Evolutionary conservation across 92 coral and sea anemone genomes (phyloP), one percentile per base, ranked within the genome.

Genomic region (Porites lobata): DNA sequence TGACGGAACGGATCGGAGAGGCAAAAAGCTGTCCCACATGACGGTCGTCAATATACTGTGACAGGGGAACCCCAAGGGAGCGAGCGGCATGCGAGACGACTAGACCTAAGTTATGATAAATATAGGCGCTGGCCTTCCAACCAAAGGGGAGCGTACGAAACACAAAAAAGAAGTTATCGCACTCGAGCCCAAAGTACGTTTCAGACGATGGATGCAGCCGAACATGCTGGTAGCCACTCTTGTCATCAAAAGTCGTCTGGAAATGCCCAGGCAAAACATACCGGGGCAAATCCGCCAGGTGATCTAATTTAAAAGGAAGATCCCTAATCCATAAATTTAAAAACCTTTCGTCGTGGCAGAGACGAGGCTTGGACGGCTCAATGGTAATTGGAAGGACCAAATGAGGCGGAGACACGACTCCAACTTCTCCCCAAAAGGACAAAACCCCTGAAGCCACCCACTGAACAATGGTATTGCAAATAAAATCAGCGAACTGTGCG

Each of bases 401-500:
- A 72, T 70, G 80, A 52, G 79, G 87, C 7, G 56, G 79, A 10
- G 79, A 21, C 57, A 80, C 81, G 9, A 7, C 70, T 4, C 67
- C 86, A 20, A 81, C 86, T 9, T 65, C 66, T n/a, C 65, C 87
- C 87, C 87, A 72, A 15, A 83, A 50, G 21, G 68, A 22, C 47
- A 84, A 43, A 7, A 84, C 88, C 58, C 88, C 88, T 62, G 88
- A 75, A 15, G 88, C 64, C 38, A 74, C 88, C 88, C 88, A 73
- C 50, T 58, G 58, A 52, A 74, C 70, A 73, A 84, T 59, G 4
- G 88, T 59, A 65, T 38, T 20, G 15, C 57, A n/a, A 0, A 84
- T 73, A 59, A 58, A 76, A 84, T 52, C 69, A 1, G 58, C 18
- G 22, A 84, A 82, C 54, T 82, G 64, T 12, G 58, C 8, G 52